These are phyloP conservation scores for Peromyscus eremicus DNA, from an alignment of 2,797 vertebrate genomes.

Conservation along the genomic window DNA sequence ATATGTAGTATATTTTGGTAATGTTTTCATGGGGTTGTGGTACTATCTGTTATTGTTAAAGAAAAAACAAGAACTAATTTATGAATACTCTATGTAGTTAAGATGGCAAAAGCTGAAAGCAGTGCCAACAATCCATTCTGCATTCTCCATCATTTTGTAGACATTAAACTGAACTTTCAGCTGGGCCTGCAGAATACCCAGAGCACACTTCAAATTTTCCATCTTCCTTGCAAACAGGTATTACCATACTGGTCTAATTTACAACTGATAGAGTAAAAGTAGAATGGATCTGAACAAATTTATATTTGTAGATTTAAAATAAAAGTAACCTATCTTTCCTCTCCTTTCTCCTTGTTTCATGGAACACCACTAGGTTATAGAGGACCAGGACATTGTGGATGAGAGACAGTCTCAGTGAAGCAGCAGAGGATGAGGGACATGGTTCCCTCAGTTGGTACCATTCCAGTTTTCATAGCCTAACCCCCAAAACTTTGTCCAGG, in stretches of 20 bases:
- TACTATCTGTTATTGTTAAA: not conserved
- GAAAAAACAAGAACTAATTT: not conserved
- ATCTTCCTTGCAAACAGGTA: not conserved
- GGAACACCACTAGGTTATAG: not conserved
- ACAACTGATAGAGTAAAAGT: not conserved
- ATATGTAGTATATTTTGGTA: not conserved
- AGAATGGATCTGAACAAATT: not conserved
- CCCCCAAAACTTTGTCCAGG: not conserved
- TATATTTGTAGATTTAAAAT: not conserved
- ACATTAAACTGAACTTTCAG: not conserved
- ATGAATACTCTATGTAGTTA: not conserved
- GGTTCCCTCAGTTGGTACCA: not conserved
- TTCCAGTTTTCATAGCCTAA: not conserved
- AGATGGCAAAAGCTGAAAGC: not conserved
- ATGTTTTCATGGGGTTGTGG: not conserved
- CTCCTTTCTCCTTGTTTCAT: not conserved
- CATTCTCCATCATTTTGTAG: not conserved
- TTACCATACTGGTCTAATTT: not conserved
- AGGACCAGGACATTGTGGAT: not conserved
- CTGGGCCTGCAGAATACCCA: not conserved
- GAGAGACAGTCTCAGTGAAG: not conserved
- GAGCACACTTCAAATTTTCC: not conserved
- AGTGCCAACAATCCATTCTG: not conserved
- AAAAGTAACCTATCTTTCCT: not conserved
- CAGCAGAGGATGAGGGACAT: not conserved